A percentile compares a stretch with the other conserved stretches of the same genome.
Evolutionary conservation across 2,113 vertebrate species (phyloP).

Genomic region (Tylochromis polylepis): DNA sequence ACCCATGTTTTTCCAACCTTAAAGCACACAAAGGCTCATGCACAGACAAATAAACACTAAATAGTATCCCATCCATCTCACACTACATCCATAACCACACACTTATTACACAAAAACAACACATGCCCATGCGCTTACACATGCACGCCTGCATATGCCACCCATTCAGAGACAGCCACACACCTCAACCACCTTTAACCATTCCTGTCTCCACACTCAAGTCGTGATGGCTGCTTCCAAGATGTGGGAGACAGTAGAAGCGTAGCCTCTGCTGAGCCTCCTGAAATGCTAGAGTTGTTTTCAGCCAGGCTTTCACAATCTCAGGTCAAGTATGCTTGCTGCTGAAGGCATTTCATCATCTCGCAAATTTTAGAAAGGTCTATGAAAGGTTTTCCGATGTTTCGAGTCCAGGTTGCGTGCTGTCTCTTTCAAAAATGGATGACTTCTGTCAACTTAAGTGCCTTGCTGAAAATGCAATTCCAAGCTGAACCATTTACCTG

Average conservation of each 20-base stretch:
- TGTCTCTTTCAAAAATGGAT: slow-evolving; percentile 37
- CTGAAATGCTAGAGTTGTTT: slow-evolving; percentile 6
- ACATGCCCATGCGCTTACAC: background rate
- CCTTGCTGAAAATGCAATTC: slow-evolving; percentile 19
- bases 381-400: slow-evolving; percentile 33
- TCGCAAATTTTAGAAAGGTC: slow-evolving; percentile 22
- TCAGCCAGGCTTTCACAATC: background rate
- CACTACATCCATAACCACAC: background rate
- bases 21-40: background rate
- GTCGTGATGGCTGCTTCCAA: background rate
- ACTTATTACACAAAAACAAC: background rate
- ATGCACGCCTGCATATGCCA: background rate
- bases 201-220: background rate
- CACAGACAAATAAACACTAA: background rate
- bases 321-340: slow-evolving; percentile 19
- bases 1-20: slow-evolving; percentile 32
- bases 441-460: slow-evolving; percentile 25
- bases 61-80: background rate
- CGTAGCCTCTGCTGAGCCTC: background rate
- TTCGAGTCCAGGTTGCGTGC: background rate
- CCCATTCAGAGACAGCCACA: background rate
- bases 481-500: slow-evolving; percentile 26
- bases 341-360: slow-evolving; percentile 15
- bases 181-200: slow-evolving; percentile 27
- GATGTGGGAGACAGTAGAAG: background rate